Percentiles rank a stretch among this genome's conserved stretches.
These are phyloP conservation scores for Poeciliopsis turneri DNA, from an alignment of 2,797 vertebrate species.

Conservation along the genomic window DNA sequence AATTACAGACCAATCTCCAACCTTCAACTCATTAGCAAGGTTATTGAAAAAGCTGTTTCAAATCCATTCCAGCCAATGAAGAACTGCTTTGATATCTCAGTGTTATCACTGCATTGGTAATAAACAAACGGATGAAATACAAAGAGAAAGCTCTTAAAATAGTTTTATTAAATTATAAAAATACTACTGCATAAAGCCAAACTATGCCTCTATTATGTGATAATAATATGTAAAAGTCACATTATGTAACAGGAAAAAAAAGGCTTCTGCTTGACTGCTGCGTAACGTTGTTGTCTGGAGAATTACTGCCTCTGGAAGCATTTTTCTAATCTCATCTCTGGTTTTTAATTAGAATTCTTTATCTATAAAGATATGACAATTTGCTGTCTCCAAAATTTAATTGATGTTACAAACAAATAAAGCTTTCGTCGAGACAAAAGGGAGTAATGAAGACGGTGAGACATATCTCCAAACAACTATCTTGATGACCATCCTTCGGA, in stretches of 20 bases:
- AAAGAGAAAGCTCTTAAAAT: not conserved
- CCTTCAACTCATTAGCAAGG: not conserved
- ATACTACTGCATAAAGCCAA: not conserved
- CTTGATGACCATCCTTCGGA: slow-evolving; percentile 11
- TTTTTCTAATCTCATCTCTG: slow-evolving; percentile 59
- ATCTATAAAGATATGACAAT: slow-evolving; percentile 57
- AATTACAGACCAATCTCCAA: not conserved
- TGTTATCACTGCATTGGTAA: not conserved
- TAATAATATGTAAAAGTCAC: slow-evolving; percentile 17
- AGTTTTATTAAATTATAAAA: not conserved
- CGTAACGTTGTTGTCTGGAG: slow-evolving; percentile 16
- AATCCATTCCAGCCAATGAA: not conserved
- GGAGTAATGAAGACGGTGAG: slow-evolving; percentile 30
- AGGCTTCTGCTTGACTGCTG: slow-evolving; percentile 31
- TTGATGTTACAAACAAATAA: slow-evolving; percentile 51
- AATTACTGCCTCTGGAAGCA: slow-evolving; percentile 40
- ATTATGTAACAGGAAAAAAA: slow-evolving; percentile 16
- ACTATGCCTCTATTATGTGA: not conserved
- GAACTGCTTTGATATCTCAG: not conserved
- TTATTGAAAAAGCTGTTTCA: not conserved
- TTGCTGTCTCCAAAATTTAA: slow-evolving; percentile 41
- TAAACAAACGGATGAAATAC: not conserved
- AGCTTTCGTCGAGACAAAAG: slow-evolving; percentile 34
- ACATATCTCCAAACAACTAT: slow-evolving; percentile 4
- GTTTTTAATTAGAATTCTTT: slow-evolving; percentile 63